These are phyloP conservation scores for Trididemnum nubilum DNA, from an alignment of 23 tunicate species.

Conservation along the genomic window DNA sequence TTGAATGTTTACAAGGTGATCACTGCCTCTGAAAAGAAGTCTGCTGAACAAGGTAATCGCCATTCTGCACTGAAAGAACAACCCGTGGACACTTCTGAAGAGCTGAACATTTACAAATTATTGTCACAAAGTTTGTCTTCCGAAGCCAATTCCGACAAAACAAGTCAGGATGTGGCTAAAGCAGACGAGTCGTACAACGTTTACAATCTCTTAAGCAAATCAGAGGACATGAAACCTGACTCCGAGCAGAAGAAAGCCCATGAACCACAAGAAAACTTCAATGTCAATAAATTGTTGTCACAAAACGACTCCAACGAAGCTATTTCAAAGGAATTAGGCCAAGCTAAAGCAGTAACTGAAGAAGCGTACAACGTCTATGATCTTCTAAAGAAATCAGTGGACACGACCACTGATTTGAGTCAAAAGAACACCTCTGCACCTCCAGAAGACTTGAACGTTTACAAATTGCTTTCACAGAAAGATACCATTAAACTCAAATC, in stretches of 20 bases:
- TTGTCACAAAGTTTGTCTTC: too few relatives aligned
- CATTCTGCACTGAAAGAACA: too few relatives aligned
- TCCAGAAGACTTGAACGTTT: conserved; percentile 2
- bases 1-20: too few relatives aligned
- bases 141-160: background rate
- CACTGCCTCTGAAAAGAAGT: too few relatives aligned
- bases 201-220: background rate
- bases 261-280: too few relatives aligned
- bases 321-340: background rate
- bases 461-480: too few relatives aligned
- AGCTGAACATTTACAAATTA: too few relatives aligned
- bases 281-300: background rate
- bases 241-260: too few relatives aligned
- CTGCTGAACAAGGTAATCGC: too few relatives aligned
- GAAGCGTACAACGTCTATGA: background rate
- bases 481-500: too few relatives aligned
- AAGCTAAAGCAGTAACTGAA: background rate
- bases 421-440: background rate
- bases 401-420: background rate
- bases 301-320: background rate
- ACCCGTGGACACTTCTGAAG: too few relatives aligned
- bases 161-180: background rate
- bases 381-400: background rate
- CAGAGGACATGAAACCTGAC: conserved; percentile 6
- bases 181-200: too few relatives aligned